Percentiles rank a stretch among this genome's conserved stretches.
Conservation (phyloP, 2,888 invertebrate species). For the Ctenicera cuprea region DNA sequence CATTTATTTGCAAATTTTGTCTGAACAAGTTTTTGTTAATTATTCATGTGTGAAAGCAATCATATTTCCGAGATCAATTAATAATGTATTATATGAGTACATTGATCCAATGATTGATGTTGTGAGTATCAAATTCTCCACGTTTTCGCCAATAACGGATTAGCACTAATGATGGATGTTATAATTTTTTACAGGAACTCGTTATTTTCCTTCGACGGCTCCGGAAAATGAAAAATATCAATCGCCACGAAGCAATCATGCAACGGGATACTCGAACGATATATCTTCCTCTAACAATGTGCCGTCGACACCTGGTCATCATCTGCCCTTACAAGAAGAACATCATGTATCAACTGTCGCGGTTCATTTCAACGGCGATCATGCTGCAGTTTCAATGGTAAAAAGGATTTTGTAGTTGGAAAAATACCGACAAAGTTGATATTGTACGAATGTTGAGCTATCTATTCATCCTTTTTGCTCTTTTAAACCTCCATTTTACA, state of each 20-base stretch:
- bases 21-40: no score
- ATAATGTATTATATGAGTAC: no score
- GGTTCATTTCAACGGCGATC: slow-evolving; percentile 56
- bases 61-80: no score
- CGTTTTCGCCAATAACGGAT: neutral
- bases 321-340: slow-evolving; percentile 52
- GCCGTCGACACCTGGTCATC: slow-evolving; percentile 52
- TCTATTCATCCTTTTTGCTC: neutral
- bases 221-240: slow-evolving; percentile 53
- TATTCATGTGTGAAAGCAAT: no score
- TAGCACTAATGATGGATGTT: slow-evolving; percentile 4
- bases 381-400: slow-evolving; percentile 54
- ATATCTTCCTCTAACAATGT: slow-evolving; percentile 30
- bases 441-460: neutral
- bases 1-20: no score
- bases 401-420: slow-evolving; percentile 3
- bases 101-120: neutral
- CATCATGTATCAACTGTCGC: slow-evolving; percentile 53
- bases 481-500: no score
- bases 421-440: neutral
- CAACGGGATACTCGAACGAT: slow-evolving; percentile 42
- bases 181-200: slow-evolving; percentile 53
- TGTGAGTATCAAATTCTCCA: neutral
- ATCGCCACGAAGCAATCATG: slow-evolving; percentile 53
- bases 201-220: slow-evolving; percentile 59